These are phyloP conservation scores for Polypedilum pembai DNA, from an alignment of 1,140 invertebrate genomes.

Conservation along the genomic window DNA sequence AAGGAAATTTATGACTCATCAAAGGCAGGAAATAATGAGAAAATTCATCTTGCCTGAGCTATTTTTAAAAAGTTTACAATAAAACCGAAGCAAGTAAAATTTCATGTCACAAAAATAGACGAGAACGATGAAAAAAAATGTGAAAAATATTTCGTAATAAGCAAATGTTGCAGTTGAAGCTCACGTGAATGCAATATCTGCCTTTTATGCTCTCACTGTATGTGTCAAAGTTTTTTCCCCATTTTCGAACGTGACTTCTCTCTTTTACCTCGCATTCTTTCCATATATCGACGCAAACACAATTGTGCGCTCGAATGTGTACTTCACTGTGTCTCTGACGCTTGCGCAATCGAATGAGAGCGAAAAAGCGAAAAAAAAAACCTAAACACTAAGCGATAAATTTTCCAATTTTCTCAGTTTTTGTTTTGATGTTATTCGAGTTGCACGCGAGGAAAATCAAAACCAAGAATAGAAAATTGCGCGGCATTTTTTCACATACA, in stretches of 20 bases:
- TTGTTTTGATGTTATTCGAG: slow-evolving; percentile 19
- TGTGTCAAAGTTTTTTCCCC: neutral
- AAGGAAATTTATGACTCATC: too few relatives aligned
- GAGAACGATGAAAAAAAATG: too few relatives aligned
- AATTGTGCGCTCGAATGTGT: neutral
- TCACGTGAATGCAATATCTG: slow-evolving; percentile 1
- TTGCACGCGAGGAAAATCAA: slow-evolving; percentile 21
- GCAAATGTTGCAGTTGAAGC: neutral
- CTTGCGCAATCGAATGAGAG: neutral
- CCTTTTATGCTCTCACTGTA: neutral
- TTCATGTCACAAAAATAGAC: neutral
- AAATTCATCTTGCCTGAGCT: too few relatives aligned
- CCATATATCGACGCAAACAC: neutral
- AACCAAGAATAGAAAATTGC: neutral
- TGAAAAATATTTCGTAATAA: neutral
- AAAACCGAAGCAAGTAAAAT: too few relatives aligned
- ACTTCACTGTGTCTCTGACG: neutral
- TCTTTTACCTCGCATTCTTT: neutral
- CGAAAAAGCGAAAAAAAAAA: neutral
- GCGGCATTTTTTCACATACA: slow-evolving; percentile 1
- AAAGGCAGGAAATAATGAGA: too few relatives aligned
- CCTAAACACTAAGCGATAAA: neutral
- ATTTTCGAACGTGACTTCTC: neutral
- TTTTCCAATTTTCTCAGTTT: slow-evolving; percentile 23
- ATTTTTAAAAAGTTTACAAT: too few relatives aligned